These are phyloP conservation scores for Asobara japonica DNA, from an alignment of 1,140 invertebrate species.

Conservation along the genomic window DNA sequence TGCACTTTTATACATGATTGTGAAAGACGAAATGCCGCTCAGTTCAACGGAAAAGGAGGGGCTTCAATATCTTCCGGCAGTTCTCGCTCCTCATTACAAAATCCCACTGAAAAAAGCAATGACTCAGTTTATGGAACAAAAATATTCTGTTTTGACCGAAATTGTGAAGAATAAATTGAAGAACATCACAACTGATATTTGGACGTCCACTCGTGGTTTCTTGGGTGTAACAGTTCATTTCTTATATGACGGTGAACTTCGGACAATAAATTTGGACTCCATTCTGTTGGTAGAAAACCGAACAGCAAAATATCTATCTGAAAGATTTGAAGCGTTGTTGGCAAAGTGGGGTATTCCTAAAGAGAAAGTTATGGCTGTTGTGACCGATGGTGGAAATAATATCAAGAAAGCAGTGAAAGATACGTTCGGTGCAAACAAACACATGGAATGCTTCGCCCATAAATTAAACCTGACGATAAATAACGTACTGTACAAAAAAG, in stretches of 20 bases:
- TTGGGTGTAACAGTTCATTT: slow-evolving; percentile 45
- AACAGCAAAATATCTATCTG: slow-evolving; percentile 49
- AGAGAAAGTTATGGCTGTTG: slow-evolving; percentile 54
- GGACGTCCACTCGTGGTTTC: slow-evolving; percentile 44
- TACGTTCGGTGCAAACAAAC: slow-evolving; percentile 54
- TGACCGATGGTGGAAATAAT: slow-evolving; percentile 59
- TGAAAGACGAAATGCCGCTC: slow-evolving; percentile 47
- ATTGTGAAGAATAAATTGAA: slow-evolving; percentile 42
- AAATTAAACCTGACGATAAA: slow-evolving; percentile 46
- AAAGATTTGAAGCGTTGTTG: slow-evolving; percentile 38
- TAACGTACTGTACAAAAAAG: background rate
- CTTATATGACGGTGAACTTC: slow-evolving; percentile 26
- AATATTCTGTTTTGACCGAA: slow-evolving; percentile 46
- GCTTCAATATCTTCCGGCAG: slow-evolving; percentile 54
- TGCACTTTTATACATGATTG: slow-evolving; percentile 34
- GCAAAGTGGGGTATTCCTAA: slow-evolving; percentile 52
- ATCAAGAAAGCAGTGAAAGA: slow-evolving; percentile 55
- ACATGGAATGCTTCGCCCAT: slow-evolving; percentile 61
- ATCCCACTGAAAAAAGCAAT: slow-evolving; percentile 50
- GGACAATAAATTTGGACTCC: slow-evolving; percentile 38
- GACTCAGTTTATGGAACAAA: slow-evolving; percentile 45
- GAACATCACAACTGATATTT: slow-evolving; percentile 46
- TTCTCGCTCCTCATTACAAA: slow-evolving; percentile 53
- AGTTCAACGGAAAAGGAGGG: slow-evolving; percentile 57
- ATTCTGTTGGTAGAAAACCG: slow-evolving; percentile 41